phyloP scores from a whole-genome alignment of 2,888 invertebrate genomes.

The Trilocha varians region DNA sequence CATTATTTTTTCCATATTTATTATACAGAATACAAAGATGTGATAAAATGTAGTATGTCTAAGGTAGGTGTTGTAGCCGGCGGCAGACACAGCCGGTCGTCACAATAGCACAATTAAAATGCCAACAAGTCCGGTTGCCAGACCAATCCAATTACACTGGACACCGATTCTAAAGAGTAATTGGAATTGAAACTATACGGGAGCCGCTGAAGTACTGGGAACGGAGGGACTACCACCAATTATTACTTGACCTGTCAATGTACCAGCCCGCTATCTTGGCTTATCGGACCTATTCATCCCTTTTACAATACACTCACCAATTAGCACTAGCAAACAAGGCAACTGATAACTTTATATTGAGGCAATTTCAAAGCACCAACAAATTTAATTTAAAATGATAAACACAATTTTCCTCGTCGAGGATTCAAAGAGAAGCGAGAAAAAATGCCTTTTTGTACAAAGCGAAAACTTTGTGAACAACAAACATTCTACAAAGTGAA shows the following conservation, averaged over 20 bases:
- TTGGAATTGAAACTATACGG: conserved; percentile 60
- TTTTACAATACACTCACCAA: conserved; percentile 5
- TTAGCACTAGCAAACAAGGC: not conserved
- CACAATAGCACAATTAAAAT: conserved; percentile 74
- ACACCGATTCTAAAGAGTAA: conserved; percentile 71
- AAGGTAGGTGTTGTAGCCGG: conserved; percentile 43
- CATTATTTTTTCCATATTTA: not conserved
- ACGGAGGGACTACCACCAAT: conserved; percentile 26
- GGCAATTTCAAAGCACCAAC: not conserved
- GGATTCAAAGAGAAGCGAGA: not conserved
- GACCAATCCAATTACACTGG: conserved; percentile 71
- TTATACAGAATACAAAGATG: conserved; percentile 13
- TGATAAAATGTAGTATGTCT: conserved; percentile 55
- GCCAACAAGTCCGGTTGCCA: conserved; percentile 71
- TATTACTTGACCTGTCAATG: conserved; percentile 22
- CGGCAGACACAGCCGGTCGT: conserved; percentile 56
- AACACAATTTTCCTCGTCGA: not conserved
- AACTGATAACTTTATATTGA: not conserved
- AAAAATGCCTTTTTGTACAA: conserved; percentile 31
- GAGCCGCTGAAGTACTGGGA: conserved; percentile 50
- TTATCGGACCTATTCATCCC: conserved; percentile 8
- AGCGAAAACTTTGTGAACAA: conserved; percentile 39
- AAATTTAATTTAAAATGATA: not conserved
- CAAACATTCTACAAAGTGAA: conserved; percentile 43
- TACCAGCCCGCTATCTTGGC: conserved; percentile 6